Evolutionary conservation across 2,888 invertebrate genomes (phyloP).

Genomic region (Drosophila kambysellisi): DNA sequence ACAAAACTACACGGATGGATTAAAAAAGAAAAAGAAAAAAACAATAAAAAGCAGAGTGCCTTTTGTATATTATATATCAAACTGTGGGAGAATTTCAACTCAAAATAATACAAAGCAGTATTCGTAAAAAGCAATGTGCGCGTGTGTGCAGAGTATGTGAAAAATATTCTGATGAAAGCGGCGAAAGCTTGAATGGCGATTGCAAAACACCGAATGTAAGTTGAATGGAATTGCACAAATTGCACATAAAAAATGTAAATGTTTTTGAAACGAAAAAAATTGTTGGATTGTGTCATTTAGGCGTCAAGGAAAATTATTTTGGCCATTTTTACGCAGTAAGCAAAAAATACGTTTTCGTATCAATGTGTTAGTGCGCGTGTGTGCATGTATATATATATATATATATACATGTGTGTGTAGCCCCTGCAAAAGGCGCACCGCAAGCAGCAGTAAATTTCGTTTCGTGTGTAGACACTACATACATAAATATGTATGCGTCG

Average conservation of each 20-base stretch:
- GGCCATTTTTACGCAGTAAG: slow-evolving; percentile 63
- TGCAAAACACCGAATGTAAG: slow-evolving; percentile 44
- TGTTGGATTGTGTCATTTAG: slow-evolving; percentile 27
- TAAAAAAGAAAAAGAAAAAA: slow-evolving; percentile 13
- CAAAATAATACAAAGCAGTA: slow-evolving; percentile 20
- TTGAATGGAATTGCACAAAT: slow-evolving; percentile 44
- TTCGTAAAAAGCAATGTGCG: slow-evolving; percentile 35
- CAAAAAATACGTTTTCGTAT: slow-evolving; percentile 42
- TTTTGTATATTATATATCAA: slow-evolving; percentile 38
- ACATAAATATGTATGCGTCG: slow-evolving; percentile 36
- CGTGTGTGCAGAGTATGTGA: slow-evolving; percentile 45
- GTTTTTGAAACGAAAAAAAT: slow-evolving; percentile 32
- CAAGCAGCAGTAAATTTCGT: slow-evolving; percentile 69
- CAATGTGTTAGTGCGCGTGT: slow-evolving; percentile 13
- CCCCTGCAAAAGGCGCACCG: slow-evolving; percentile 56
- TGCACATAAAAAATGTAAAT: slow-evolving; percentile 15
- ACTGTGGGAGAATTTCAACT: slow-evolving; percentile 27
- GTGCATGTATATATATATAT: background rate
- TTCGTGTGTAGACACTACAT: slow-evolving; percentile 48
- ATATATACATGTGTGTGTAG: slow-evolving; percentile 11
- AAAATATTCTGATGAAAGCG: slow-evolving; percentile 54
- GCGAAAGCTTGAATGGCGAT: slow-evolving; percentile 51
- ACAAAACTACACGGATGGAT: slow-evolving; percentile 34
- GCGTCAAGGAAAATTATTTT: slow-evolving; percentile 46
- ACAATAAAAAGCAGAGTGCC: slow-evolving; percentile 36